A percentile compares a stretch with the other conserved stretches of the same genome.
Conservation (phyloP, 2,797 vertebrate species). For the Eulemur coronatus region DNA sequence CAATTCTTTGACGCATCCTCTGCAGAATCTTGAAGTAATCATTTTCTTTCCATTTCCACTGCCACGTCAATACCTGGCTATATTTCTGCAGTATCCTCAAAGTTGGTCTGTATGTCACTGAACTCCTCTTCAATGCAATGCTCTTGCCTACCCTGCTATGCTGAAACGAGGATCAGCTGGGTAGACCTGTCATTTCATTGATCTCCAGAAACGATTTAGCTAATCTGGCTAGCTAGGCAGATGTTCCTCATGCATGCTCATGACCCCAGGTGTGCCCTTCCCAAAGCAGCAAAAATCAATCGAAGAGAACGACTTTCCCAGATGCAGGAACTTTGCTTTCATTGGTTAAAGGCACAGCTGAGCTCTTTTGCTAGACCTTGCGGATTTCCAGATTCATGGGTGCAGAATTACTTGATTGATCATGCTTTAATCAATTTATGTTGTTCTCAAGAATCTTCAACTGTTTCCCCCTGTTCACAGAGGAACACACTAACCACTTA, state of each 20-base stretch:
- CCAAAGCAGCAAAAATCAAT: not conserved
- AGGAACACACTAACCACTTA: not conserved
- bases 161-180: not conserved
- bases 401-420: not conserved
- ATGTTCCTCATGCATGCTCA: not conserved
- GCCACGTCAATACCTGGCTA: not conserved
- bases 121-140: not conserved
- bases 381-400: not conserved
- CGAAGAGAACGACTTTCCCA: not conserved
- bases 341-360: not conserved
- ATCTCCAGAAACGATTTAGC: not conserved
- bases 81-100: not conserved
- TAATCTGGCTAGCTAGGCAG: not conserved
- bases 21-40: not conserved
- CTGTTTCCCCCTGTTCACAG: not conserved
- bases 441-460: not conserved
- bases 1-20: not conserved
- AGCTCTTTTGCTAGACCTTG: not conserved
- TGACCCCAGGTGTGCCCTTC: not conserved
- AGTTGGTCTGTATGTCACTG: not conserved
- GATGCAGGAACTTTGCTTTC: not conserved
- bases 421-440: not conserved
- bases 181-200: not conserved
- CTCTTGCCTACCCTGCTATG: not conserved
- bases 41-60: not conserved